Percentiles rank a stretch among this genome's conserved stretches.
Conservation (phyloP, 2,113 vertebrate species). For the Suricata suricatta region DNA sequence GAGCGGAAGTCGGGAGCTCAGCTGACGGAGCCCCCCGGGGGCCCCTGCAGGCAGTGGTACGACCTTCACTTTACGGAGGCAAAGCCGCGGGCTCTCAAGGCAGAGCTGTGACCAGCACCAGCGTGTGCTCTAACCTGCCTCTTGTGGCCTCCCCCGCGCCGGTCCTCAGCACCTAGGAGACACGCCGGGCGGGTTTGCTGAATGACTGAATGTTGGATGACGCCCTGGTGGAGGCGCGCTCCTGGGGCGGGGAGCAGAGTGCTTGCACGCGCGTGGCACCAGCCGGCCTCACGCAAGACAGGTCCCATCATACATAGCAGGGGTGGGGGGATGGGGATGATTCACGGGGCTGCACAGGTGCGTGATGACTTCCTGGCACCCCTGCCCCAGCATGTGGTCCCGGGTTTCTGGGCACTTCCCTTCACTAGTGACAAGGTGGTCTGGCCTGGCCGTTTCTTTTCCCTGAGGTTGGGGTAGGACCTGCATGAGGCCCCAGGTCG, state of each 20-base stretch:
- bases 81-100: accelerated
- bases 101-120: background rate
- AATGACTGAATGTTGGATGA: background rate
- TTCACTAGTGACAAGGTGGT: background rate
- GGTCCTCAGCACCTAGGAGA: background rate
- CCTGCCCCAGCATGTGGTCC: background rate
- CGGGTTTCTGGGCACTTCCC: background rate
- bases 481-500: background rate
- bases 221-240: accelerated
- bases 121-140: background rate
- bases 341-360: accelerated
- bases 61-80: background rate
- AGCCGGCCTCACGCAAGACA: background rate
- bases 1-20: too few relatives aligned
- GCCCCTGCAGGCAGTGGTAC: accelerated
- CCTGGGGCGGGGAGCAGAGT: background rate
- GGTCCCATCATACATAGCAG: accelerated
- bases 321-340: accelerated
- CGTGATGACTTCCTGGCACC: background rate
- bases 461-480: background rate
- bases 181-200: accelerated
- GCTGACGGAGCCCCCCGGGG: too few relatives aligned
- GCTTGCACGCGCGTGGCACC: background rate
- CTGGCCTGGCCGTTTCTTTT: background rate
- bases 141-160: accelerated